A percentile compares a stretch with the other conserved stretches of the same genome.
phyloP scores from a whole-genome alignment of 2,113 vertebrate genomes.

The Chloropsis hardwickii region DNA sequence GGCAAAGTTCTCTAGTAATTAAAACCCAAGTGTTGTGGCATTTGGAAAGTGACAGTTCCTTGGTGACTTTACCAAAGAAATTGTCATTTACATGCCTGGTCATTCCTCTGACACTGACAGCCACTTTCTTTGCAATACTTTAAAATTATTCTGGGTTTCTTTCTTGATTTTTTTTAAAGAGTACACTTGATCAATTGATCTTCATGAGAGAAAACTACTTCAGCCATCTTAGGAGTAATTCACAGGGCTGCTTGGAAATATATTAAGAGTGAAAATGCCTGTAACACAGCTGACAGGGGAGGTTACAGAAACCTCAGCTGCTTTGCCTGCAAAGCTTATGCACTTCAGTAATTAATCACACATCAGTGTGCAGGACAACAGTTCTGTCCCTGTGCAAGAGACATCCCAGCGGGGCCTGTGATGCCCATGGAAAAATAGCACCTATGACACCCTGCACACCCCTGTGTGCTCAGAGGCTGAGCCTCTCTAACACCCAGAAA shows the following conservation, averaged over 20 bases:
- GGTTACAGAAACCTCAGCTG: neutral
- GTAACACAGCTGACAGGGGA: neutral
- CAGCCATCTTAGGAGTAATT: neutral
- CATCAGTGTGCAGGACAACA: neutral
- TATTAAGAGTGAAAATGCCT: neutral
- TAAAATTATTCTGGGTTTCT: neutral
- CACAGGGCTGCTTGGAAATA: neutral
- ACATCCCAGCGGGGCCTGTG: rapidly evolving
- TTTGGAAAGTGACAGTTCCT: neutral
- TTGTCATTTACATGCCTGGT: neutral
- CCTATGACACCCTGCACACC: neutral
- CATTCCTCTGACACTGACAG: neutral
- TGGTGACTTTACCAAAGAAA: neutral
- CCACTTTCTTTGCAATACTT: neutral
- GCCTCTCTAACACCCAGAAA: neutral
- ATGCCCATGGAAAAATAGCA: neutral
- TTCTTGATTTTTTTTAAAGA: neutral
- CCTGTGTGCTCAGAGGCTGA: neutral
- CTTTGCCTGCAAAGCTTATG: neutral
- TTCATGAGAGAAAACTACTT: neutral
- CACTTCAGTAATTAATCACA: neutral
- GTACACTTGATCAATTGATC: neutral
- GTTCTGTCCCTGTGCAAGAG: neutral
- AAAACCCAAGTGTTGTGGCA: neutral
- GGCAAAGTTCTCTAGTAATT: neutral